phyloP scores from a whole-genome alignment of 2,113 vertebrate species.

The Anas platyrhynchos region DNA sequence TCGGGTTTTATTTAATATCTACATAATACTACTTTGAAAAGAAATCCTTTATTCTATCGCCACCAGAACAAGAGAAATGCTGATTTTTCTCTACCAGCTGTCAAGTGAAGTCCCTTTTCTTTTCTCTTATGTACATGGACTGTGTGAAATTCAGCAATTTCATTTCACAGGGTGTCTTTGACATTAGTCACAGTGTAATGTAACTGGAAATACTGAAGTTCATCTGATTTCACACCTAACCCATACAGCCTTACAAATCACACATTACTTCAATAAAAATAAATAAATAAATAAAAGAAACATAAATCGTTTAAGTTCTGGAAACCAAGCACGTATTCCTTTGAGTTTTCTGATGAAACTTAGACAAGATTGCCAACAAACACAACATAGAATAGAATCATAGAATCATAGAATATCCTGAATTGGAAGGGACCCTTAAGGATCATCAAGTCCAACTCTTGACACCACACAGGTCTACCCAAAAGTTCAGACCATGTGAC shows the following conservation, averaged over 20 bases:
- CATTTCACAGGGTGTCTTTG: slow-evolving; percentile 65
- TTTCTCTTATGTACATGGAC: not conserved
- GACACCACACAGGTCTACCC: too few species aligned
- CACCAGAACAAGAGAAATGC: slow-evolving; percentile 22
- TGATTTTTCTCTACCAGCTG: slow-evolving; percentile 30
- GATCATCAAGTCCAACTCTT: too few species aligned
- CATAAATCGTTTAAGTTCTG: not conserved
- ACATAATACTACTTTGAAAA: slow-evolving; percentile 54
- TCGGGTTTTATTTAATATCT: slow-evolving; percentile 48
- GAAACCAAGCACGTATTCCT: not conserved
- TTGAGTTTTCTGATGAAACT: not conserved
- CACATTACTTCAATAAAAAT: not conserved
- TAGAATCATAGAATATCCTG: too few species aligned
- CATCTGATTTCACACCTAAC: slow-evolving; percentile 68
- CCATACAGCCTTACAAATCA: slow-evolving; percentile 33
- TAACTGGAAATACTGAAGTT: slow-evolving; percentile 49
- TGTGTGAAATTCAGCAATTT: slow-evolving; percentile 55
- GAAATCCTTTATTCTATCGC: slow-evolving; percentile 47
- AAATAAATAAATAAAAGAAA: not conserved
- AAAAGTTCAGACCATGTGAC: too few species aligned
- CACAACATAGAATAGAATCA: not conserved
- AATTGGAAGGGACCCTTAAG: too few species aligned
- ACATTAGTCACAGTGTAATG: slow-evolving; percentile 59
- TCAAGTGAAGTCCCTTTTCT: not conserved
- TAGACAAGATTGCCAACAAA: not conserved